Evolutionary conservation across 2,113 vertebrate genomes (phyloP).

Genomic region (Aspidoscelis tigris): DNA sequence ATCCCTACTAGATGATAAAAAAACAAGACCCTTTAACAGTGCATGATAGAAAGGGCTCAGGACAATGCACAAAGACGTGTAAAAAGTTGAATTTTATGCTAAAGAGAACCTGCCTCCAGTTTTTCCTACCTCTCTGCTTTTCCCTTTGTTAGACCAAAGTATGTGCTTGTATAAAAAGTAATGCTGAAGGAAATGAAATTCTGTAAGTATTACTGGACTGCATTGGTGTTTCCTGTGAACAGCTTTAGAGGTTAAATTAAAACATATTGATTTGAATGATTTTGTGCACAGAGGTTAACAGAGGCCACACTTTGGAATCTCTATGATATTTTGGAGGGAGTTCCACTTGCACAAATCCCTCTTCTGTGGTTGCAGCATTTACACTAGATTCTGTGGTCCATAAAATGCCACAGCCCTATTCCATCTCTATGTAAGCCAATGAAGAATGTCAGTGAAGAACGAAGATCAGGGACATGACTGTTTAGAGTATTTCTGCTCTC

Average conservation of each 20-base stretch:
- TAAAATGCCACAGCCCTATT: not conserved
- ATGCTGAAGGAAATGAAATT: not conserved
- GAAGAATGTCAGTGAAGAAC: not conserved
- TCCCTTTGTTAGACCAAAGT: conserved; percentile 39
- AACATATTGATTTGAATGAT: not conserved
- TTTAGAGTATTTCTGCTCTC: not conserved
- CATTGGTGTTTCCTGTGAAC: not conserved
- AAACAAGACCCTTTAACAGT: conserved; percentile 55
- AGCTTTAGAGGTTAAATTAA: not conserved
- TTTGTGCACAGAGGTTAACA: not conserved
- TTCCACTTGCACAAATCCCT: not conserved
- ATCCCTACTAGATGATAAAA: not conserved
- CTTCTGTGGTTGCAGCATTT: not conserved
- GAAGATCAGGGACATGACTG: not conserved
- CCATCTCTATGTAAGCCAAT: not conserved
- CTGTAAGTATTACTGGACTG: not conserved
- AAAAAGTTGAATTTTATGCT: conserved; percentile 60
- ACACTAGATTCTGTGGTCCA: not conserved
- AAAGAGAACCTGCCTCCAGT: conserved; percentile 47
- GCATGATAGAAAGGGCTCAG: conserved; percentile 42
- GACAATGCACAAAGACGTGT: conserved; percentile 6
- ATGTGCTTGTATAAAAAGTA: conserved; percentile 19
- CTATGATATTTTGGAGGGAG: too few species aligned
- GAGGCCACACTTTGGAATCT: not conserved
- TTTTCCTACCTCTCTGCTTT: conserved; percentile 51